These are phyloP conservation scores for Tetragnatha montana DNA, from an alignment of 2,888 invertebrate species.

Conservation along the genomic window DNA sequence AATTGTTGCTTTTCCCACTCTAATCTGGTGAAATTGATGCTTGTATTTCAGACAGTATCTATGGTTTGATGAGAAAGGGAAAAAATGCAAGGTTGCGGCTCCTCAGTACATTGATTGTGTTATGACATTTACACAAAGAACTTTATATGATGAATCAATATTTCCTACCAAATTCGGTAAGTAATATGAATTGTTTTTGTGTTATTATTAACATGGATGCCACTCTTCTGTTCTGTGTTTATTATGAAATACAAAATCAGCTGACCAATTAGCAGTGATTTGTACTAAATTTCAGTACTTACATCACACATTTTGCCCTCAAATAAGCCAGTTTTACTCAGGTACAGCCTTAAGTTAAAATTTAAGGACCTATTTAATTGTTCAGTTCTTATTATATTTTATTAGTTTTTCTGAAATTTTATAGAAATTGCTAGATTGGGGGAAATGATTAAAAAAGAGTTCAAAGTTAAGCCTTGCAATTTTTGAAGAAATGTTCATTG, in stretches of 20 bases:
- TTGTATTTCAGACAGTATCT: conserved; percentile 86
- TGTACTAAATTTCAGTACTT: too few relatives aligned
- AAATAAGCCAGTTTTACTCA: too few relatives aligned
- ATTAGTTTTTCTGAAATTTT: background rate
- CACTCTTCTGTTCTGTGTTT: too few relatives aligned
- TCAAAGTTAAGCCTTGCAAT: too few relatives aligned
- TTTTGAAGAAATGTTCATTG: too few relatives aligned
- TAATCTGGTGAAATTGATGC: too few relatives aligned
- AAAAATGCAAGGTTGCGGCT: conserved; percentile 96
- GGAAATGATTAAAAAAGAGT: too few relatives aligned
- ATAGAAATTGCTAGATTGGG: too few relatives aligned
- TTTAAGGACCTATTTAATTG: background rate
- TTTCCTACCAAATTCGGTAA: conserved; percentile 99
- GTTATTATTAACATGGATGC: too few relatives aligned
- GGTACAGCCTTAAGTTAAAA: too few relatives aligned
- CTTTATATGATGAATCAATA: conserved; percentile 95
- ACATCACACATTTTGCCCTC: too few relatives aligned
- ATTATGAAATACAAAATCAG: background rate
- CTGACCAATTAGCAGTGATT: too few relatives aligned
- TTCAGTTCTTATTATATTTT: background rate
- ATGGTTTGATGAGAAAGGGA: conserved; percentile 99
- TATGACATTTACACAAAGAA: conserved; percentile 98
- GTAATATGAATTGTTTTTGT: conserved; percentile 74
- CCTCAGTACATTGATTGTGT: conserved; percentile 99
- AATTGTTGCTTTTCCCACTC: background rate